Evolutionary conservation across 1,140 invertebrate genomes (phyloP), one percentile per base, ranked within the genome.

Genomic region (Magallana ariakensis): DNA sequence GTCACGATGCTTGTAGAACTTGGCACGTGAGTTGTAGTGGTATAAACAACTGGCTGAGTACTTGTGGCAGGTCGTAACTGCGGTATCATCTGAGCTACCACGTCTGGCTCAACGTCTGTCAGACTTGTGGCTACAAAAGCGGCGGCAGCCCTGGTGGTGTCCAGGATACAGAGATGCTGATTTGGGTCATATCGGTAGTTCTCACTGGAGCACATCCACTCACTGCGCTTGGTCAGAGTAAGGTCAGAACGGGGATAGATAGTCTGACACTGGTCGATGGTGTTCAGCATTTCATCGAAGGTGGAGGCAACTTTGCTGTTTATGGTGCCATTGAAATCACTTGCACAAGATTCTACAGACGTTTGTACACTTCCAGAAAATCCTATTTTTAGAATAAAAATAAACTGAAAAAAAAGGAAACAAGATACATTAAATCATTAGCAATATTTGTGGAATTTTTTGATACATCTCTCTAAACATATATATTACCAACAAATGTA

Each of bases 381-480:
- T 26, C 19, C 66, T 33, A 75, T 75, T 75, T 75, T 75, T 9
- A 75, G 5, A 75, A 75, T 75, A 11, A 75, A 75, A 13, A 75
- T 75, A 33, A 75, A 75, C 66, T 75, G 66, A 13, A 75, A 60
- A 75, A 13, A 75, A 26, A 22, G 15, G 0, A 46, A 46, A 46
- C 33, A 46, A 46, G 5, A 46, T 46, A 46, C 33, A 46, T 46
- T 46, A 4, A 46, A 46, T 46, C 33, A 46, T 46, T 46, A 46
- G 33, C 33, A 46, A 46, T 46, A 4, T 46, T 46, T 46, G 33
- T 46, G 2, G 33, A 46, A 4, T 46, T 46, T 46, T 46, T 46
- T 4, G 5, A 4, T 4, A 2, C 3, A 4, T 46, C 5, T 46
- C 5, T 46, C 5, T 46, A 2, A 46, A 46, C 33, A 46, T 46